phyloP scores from a whole-genome alignment of 1,140 invertebrate species.

The Antheraea mylitta region DNA sequence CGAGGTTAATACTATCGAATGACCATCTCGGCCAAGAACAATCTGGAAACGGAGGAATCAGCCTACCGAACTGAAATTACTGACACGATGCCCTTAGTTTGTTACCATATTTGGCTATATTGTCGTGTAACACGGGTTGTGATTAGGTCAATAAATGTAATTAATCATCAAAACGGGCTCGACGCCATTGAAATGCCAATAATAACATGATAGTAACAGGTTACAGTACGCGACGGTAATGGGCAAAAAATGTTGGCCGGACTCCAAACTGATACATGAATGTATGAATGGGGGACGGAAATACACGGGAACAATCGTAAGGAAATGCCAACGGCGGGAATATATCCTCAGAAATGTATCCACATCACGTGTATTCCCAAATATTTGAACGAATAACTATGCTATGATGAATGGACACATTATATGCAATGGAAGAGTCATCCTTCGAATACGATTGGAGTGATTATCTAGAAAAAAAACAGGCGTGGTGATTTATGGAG shows the following conservation, averaged over 20 bases:
- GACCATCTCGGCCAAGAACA: too few relatives aligned
- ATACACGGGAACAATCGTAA: slow-evolving; percentile 14
- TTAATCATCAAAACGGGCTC: background rate
- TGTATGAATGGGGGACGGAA: slow-evolving; percentile 35
- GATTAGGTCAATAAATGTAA: background rate
- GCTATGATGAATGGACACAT: too few relatives aligned
- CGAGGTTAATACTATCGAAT: too few relatives aligned
- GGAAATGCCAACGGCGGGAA: slow-evolving; percentile 8
- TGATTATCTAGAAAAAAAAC: too few relatives aligned
- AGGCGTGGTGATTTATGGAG: too few relatives aligned
- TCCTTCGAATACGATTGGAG: too few relatives aligned
- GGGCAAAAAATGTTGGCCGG: slow-evolving; percentile 9
- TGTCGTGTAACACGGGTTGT: background rate
- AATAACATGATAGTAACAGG: slow-evolving; percentile 4
- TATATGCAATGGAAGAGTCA: too few relatives aligned
- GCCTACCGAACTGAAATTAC: too few relatives aligned
- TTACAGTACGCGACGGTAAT: slow-evolving; percentile 9
- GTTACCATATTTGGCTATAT: background rate
- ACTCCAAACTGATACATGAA: slow-evolving; percentile 5
- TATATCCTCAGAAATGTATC: background rate
- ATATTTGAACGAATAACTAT: too few relatives aligned
- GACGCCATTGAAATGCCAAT: background rate
- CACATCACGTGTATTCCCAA: background rate
- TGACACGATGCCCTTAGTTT: too few relatives aligned
- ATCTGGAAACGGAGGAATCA: too few relatives aligned